Evolutionary conservation across 23 tunicate species (phyloP).

Genomic region (Styela plicata): DNA sequence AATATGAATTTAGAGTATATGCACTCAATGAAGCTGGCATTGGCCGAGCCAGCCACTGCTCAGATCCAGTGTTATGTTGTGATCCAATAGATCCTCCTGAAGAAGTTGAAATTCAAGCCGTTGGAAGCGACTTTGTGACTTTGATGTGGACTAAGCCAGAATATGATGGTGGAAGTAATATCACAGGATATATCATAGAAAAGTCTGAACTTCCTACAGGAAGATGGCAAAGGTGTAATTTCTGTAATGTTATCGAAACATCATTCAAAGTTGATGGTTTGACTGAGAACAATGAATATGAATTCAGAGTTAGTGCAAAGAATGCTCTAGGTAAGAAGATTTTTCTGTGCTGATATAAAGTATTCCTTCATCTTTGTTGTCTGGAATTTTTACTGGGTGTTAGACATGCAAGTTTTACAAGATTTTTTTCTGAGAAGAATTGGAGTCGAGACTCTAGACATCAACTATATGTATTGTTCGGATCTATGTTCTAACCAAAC

Average conservation of each 20-base stretch:
- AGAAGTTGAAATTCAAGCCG: constrained; percentile 61
- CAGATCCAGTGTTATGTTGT: constrained; percentile 57
- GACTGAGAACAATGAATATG: constrained; percentile 60
- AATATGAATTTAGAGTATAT: constrained; percentile 88
- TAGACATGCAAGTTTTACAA: too few species aligned
- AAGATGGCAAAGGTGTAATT: constrained; percentile 78
- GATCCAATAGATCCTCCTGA: constrained; percentile 92
- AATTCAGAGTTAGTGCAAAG: constrained; percentile 90
- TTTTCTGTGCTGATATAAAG: too few species aligned
- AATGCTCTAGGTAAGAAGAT: constrained; percentile 74
- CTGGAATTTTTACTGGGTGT: too few species aligned
- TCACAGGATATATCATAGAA: constrained; percentile 90
- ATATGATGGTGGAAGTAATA: constrained; percentile 76
- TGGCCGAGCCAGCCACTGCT: constrained; percentile 54
- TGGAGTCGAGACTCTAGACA: too few species aligned
- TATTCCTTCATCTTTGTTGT: too few species aligned
- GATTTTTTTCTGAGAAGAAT: too few species aligned
- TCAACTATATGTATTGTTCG: too few species aligned
- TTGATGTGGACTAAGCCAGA: constrained; percentile 83
- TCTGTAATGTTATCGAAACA: constrained; percentile 69
- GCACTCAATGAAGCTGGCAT: constrained; percentile 90
- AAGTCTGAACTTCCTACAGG: constrained; percentile 70
- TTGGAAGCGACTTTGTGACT: constrained; percentile 71
- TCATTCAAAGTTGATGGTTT: constrained; percentile 72
- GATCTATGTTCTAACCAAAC: too few species aligned